Evolutionary conservation across 2,113 vertebrate genomes (phyloP).

Genomic region (Tragulus kanchil): DNA sequence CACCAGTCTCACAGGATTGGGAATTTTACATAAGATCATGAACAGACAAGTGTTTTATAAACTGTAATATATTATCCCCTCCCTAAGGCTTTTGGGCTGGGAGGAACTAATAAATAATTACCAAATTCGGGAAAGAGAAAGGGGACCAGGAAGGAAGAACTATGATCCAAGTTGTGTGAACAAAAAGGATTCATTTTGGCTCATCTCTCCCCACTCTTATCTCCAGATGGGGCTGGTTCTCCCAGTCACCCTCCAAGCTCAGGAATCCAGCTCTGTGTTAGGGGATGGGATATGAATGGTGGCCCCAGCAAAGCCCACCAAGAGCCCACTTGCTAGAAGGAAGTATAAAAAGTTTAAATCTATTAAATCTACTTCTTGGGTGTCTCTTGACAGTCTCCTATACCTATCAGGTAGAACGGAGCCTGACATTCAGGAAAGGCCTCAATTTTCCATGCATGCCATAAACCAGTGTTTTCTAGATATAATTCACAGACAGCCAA

Average conservation of each 20-base stretch:
- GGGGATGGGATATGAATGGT: not conserved
- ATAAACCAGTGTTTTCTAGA: not conserved
- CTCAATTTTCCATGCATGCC: not conserved
- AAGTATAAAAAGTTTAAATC: not conserved
- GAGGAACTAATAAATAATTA: slow-evolving; percentile 29
- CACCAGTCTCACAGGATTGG: not conserved
- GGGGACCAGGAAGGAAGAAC: not conserved
- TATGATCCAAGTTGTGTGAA: not conserved
- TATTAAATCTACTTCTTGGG: not conserved
- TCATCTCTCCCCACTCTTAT: too few species aligned
- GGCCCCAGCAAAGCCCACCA: not conserved
- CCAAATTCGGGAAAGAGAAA: not conserved
- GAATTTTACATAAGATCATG: not conserved
- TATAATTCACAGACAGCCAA: not conserved
- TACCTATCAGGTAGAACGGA: not conserved
- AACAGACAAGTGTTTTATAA: not conserved
- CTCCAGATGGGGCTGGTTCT: not conserved
- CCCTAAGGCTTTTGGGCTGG: not conserved
- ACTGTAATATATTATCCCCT: not conserved
- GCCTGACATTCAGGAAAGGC: not conserved
- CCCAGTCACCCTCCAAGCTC: fast-evolving
- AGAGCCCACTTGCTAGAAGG: not conserved
- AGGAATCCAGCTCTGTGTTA: not conserved
- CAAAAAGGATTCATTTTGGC: not conserved
- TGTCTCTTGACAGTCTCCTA: not conserved